phyloP scores from a whole-genome alignment of 2,888 invertebrate species.

The Lissocephala sabroskyi region DNA sequence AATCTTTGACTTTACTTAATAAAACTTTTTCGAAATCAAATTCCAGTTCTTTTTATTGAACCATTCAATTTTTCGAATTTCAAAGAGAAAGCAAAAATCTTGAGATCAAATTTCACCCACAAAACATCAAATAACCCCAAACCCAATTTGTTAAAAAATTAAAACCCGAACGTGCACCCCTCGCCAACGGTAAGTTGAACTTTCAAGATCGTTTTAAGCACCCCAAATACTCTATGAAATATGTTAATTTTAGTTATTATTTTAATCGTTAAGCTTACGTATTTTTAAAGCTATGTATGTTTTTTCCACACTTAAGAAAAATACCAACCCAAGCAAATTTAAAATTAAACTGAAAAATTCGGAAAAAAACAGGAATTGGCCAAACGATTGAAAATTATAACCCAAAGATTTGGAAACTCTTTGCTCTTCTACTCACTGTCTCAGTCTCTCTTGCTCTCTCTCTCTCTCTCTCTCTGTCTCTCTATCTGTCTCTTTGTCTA shows the following conservation, averaged over 20 bases:
- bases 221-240: conserved; percentile 15
- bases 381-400: conserved; percentile 59
- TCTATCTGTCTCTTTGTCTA: conserved; percentile 22
- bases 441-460: conserved; percentile 20
- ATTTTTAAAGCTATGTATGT: conserved; percentile 32
- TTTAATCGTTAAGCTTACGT: conserved; percentile 40
- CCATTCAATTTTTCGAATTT: background rate
- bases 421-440: conserved; percentile 9
- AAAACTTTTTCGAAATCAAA: conserved; percentile 61
- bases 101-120: conserved; percentile 21
- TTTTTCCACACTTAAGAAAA: conserved; percentile 22
- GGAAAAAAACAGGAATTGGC: conserved; percentile 70
- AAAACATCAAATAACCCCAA: conserved; percentile 12
- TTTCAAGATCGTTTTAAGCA: conserved; percentile 53
- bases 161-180: conserved; percentile 51
- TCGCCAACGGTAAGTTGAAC: conserved; percentile 49
- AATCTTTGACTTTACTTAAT: conserved; percentile 55
- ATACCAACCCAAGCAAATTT: conserved; percentile 31
- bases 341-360: conserved; percentile 35
- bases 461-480: conserved; percentile 16
- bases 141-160: conserved; percentile 16
- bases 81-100: conserved; percentile 31
- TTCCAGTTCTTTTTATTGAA: conserved; percentile 59
- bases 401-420: too few species aligned
- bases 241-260: conserved; percentile 8